These are phyloP conservation scores for Tyrophagus putrescentiae DNA, from an alignment of 1,140 invertebrate genomes.

Conservation along the genomic window DNA sequence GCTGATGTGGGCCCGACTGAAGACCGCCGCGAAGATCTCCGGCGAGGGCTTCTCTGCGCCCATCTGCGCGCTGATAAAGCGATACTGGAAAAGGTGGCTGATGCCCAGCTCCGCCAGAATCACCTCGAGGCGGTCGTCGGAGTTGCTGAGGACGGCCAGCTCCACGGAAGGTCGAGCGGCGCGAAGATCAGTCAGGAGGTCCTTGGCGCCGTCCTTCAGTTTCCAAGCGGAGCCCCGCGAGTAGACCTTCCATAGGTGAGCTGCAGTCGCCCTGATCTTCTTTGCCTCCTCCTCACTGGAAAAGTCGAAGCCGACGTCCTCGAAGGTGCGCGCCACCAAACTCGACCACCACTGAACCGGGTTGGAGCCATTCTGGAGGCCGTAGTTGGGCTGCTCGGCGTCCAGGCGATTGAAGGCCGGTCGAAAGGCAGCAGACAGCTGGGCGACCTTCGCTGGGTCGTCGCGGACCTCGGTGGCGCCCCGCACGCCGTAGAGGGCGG, in stretches of 20 bases:
- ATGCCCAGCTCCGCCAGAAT: conserved; percentile 50
- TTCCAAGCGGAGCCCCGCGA: conserved; percentile 53
- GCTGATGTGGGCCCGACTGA: conserved; percentile 31
- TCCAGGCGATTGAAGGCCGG: conserved; percentile 45
- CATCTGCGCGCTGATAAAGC: conserved; percentile 55
- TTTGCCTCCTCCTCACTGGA: conserved; percentile 27
- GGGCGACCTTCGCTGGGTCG: conserved; percentile 36
- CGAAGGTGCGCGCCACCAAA: conserved; percentile 49
- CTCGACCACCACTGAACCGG: conserved; percentile 67
- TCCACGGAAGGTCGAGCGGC: conserved; percentile 25
- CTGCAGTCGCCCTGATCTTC: conserved; percentile 42
- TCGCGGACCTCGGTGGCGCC: background rate
- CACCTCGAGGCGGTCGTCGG: conserved; percentile 56
- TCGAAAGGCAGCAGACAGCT: conserved; percentile 48
- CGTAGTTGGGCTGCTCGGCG: conserved; percentile 60
- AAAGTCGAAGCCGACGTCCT: conserved; percentile 30
- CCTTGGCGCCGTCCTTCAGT: conserved; percentile 44
- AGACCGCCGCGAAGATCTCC: conserved; percentile 55
- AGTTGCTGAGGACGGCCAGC: conserved; percentile 67
- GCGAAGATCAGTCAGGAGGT: conserved; percentile 45
- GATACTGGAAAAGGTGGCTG: conserved; percentile 55
- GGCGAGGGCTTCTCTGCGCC: conserved; percentile 57
- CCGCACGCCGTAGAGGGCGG: conserved; percentile 46
- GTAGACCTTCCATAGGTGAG: conserved; percentile 46
- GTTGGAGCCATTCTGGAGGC: conserved; percentile 45